Evolutionary conservation across 1,140 invertebrate genomes (phyloP).

Genomic region (Penaeus chinensis): DNA sequence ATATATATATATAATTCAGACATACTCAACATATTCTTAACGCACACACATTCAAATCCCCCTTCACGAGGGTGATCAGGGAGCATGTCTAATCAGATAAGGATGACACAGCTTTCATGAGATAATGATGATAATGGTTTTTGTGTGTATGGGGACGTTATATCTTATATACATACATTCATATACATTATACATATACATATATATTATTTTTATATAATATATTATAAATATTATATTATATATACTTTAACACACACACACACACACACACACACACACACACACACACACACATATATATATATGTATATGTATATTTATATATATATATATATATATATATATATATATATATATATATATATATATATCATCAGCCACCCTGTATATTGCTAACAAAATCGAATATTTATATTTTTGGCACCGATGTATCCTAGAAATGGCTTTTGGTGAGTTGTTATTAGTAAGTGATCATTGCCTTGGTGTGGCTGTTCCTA

Average conservation of each 20-base stretch:
- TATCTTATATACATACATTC: not conserved
- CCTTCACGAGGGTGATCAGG: no score
- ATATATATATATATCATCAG: not conserved
- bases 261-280: not conserved
- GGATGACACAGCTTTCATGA: no score
- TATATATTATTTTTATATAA: slow-evolving; percentile 13
- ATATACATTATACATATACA: not conserved
- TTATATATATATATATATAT: slow-evolving; percentile 12
- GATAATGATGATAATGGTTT: no score
- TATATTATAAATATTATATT: not conserved
- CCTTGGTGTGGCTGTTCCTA: no score
- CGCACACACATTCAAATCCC: no score
- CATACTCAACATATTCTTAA: no score
- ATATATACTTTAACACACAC: not conserved
- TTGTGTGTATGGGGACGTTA: not conserved
- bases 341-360: not conserved
- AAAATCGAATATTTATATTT: no score
- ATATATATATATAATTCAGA: slow-evolving; percentile 5
- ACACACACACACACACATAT: not conserved
- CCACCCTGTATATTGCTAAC: no score
- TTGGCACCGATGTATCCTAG: no score
- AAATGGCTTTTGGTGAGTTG: no score
- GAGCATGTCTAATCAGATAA: no score
- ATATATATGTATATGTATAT: slow-evolving; percentile 7
- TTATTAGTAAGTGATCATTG: no score